A percentile compares a stretch with the other conserved stretches of the same genome.
Conservation (phyloP, 2,113 vertebrate genomes). For the Entelurus aequoreus region DNA sequence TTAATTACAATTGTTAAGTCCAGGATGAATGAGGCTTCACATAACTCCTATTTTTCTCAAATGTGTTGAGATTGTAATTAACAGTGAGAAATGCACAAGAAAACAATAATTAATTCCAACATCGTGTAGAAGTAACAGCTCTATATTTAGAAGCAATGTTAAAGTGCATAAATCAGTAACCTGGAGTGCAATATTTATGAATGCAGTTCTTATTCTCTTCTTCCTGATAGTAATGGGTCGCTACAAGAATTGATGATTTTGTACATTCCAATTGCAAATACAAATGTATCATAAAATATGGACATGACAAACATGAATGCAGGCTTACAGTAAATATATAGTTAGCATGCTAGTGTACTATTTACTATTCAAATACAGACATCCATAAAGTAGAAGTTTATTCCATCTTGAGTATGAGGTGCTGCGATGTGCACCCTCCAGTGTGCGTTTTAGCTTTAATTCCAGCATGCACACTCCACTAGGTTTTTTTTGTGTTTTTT, state of each 20-base stretch:
- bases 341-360: too few species aligned
- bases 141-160: not conserved
- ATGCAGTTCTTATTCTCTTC: not conserved
- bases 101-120: not conserved
- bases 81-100: not conserved
- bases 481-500: constrained; percentile 20
- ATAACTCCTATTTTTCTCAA: too few species aligned
- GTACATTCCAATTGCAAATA: not conserved
- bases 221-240: not conserved
- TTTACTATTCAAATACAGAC: too few species aligned
- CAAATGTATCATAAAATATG: not conserved
- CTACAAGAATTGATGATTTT: not conserved
- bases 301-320: too few species aligned
- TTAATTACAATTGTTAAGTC: too few species aligned
- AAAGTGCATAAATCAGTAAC: not conserved
- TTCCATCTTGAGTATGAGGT: not conserved
- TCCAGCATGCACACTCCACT: constrained; percentile 6
- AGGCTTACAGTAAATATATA: too few species aligned
- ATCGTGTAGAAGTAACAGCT: not conserved
- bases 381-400: not conserved
- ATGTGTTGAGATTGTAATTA: too few species aligned
- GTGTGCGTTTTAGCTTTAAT: constrained; percentile 8
- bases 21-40: too few species aligned
- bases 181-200: not conserved
- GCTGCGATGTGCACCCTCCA: not conserved